Percentiles rank a stretch among this genome's conserved stretches.
phyloP scores from a whole-genome alignment of 1,140 invertebrate species.

The Pygmarrhopalites habei region DNA sequence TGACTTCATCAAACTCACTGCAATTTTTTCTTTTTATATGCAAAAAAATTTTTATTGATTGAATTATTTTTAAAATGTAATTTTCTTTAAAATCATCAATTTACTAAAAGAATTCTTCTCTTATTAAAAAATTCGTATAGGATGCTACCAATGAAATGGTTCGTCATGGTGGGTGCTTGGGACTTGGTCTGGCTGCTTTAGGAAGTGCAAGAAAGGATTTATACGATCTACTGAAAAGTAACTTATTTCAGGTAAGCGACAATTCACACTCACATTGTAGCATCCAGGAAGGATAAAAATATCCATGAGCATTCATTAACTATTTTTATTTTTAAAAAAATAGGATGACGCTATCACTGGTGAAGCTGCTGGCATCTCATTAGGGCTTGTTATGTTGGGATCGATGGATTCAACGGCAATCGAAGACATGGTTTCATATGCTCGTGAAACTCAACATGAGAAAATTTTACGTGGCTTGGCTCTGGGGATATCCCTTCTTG shows the following conservation, averaged over 20 bases:
- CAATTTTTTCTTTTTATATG: no score
- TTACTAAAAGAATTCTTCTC: no score
- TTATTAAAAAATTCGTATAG: no score
- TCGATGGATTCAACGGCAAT: constrained; percentile 81
- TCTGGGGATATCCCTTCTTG: constrained; percentile 89
- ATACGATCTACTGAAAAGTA: constrained; percentile 93
- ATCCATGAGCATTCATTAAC: no score
- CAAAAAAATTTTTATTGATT: no score
- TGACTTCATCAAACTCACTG: no score
- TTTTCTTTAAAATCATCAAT: no score
- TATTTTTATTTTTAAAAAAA: no score
- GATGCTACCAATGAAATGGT: constrained; percentile 58
- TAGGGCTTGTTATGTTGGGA: constrained; percentile 98
- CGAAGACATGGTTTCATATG: constrained; percentile 88
- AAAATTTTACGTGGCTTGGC: constrained; percentile 94
- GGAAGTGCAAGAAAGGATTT: constrained; percentile 89
- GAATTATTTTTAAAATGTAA: no score
- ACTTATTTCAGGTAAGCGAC: constrained; percentile 68
- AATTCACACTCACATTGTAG: no score
- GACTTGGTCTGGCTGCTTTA: constrained; percentile 81
- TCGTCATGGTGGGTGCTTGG: constrained; percentile 92
- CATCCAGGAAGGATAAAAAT: no score
- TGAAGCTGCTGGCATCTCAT: constrained; percentile 94
- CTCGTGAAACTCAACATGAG: constrained; percentile 93
- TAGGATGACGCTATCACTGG: constrained; percentile 98